A percentile compares a stretch with the other conserved stretches of the same genome.
phyloP scores from a whole-genome alignment of 1,140 invertebrate genomes.

The Melitaea cinxia region DNA sequence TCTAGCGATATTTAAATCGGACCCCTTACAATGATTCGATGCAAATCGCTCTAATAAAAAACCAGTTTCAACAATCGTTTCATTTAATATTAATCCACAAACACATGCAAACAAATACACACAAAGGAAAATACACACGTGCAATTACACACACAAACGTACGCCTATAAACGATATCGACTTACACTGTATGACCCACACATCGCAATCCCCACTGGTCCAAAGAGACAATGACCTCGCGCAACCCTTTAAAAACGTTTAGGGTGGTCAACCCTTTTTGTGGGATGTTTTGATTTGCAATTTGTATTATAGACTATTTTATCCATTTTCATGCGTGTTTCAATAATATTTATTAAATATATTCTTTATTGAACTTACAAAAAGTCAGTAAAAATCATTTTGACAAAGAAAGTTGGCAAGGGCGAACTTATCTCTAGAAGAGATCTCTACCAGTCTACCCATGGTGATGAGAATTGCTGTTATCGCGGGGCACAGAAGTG shows the following conservation, averaged over 20 bases:
- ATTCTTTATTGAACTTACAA: too few relatives aligned
- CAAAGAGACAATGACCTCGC: slow-evolving; percentile 41
- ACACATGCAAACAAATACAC: slow-evolving; percentile 15
- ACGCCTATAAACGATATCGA: background rate
- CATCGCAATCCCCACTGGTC: slow-evolving; percentile 19
- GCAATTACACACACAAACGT: background rate
- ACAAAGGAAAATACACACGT: background rate
- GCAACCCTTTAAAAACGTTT: slow-evolving; percentile 35
- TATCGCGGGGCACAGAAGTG: too few relatives aligned
- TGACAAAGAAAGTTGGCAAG: too few relatives aligned
- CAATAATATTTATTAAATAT: background rate
- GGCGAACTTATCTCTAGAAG: too few relatives aligned
- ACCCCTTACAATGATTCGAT: slow-evolving; percentile 16
- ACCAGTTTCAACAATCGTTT: slow-evolving; percentile 25
- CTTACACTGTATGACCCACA: slow-evolving; percentile 2
- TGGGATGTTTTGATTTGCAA: slow-evolving; percentile 43
- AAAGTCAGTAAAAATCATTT: too few relatives aligned
- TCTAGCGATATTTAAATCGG: slow-evolving; percentile 6
- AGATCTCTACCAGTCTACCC: too few relatives aligned
- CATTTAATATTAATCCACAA: slow-evolving; percentile 27
- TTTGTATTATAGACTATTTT: slow-evolving; percentile 13
- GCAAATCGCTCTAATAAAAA: slow-evolving; percentile 28
- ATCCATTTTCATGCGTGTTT: background rate
- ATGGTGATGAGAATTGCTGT: too few relatives aligned
- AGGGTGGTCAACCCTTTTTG: slow-evolving; percentile 41